phyloP scores from a whole-genome alignment of 2,888 invertebrate species.

The Caenorhabditis japonica region DNA sequence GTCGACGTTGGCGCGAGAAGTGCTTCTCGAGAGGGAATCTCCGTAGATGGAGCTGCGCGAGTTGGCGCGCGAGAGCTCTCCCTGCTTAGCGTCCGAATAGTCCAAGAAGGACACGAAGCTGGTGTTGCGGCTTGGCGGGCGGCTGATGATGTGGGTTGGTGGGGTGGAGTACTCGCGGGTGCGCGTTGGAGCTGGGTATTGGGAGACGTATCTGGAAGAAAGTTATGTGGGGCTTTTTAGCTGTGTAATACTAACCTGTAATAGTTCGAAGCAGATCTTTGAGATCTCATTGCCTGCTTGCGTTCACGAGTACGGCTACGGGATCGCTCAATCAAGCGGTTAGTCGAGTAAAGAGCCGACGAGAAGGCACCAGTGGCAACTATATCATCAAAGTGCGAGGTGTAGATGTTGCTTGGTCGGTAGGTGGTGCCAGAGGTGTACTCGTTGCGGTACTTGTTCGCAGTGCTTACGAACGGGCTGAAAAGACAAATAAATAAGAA shows the following conservation, averaged over 20 bases:
- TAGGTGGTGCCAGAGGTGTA: slow-evolving; percentile 63
- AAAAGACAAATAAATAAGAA: slow-evolving; percentile 8
- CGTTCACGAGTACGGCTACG: slow-evolving; percentile 77
- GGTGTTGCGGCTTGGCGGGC: slow-evolving; percentile 71
- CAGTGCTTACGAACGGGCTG: slow-evolving; percentile 66
- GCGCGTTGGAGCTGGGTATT: slow-evolving; percentile 72
- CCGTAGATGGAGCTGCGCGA: slow-evolving; percentile 73
- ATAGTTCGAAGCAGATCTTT: slow-evolving; percentile 74
- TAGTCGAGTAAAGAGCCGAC: slow-evolving; percentile 74
- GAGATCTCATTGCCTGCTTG: slow-evolving; percentile 73
- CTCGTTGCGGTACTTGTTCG: slow-evolving; percentile 75
- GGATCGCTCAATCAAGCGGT: slow-evolving; percentile 74
- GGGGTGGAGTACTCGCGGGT: slow-evolving; percentile 76
- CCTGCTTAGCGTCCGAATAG: slow-evolving; percentile 73
- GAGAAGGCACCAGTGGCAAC: slow-evolving; percentile 76
- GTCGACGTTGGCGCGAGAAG: slow-evolving; percentile 74
- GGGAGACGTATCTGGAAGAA: slow-evolving; percentile 58
- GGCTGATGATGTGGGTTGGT: slow-evolving; percentile 67
- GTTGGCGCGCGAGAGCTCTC: slow-evolving; percentile 73
- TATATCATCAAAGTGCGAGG: slow-evolving; percentile 75
- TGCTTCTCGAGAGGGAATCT: slow-evolving; percentile 72
- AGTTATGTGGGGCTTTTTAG: background rate
- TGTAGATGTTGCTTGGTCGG: slow-evolving; percentile 71
- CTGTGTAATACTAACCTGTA: slow-evolving; percentile 49
- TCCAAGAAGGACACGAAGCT: slow-evolving; percentile 76